Base-by-base conservation (phyloP, 2,888 invertebrate genomes). In the Coleophora flavipennella region DNA sequence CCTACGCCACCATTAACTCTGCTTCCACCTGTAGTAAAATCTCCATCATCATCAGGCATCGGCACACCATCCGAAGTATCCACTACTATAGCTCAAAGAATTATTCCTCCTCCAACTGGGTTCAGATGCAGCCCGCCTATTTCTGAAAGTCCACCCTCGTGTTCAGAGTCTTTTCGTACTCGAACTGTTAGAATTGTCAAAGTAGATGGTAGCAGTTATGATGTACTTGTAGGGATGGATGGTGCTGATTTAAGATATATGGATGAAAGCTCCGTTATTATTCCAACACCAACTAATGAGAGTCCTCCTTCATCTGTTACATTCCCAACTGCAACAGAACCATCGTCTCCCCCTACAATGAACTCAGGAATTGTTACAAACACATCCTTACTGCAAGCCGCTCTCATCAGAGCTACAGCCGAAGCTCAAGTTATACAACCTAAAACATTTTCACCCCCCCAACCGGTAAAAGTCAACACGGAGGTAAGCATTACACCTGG, bases 181-280 rank as follows among this genome's bases (percentile, higher is more conserved):
- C 79, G 78, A 59, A 87, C 86, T 48, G 74, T 89, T 40, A 70
- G 71, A 49, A 79, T 87, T 34, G 76, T 87, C n/a, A 87, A 87
- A 59, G 86, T 87, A 38, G 80, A 88, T 43, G 86, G 86, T 40
- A 84, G 85, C 36, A 90, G 90, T 29, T 94, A 91, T 59, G 94
- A 95, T 65, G 87, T 93, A 44, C 81, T 95, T 43, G 88, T 91
- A 13, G 91, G 91, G 36, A 85, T 95, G 73, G 94, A 95, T 63
- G 92, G 92, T 44, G 92, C 93, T n/a, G 95, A 96, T 72, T 78
- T 96, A 39, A 88, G 93, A 35, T 96, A 89, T 70, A 95, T 96
- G 95, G 96, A 96, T 66, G 95, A 96, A 66, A 95, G 95, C 69
- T 95, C 94, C 25, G 88, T 95, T 33, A 91, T 91, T 50, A 86